Base-by-base conservation (phyloP, 2,888 invertebrate genomes). In the Mythimna albipuncta region DNA sequence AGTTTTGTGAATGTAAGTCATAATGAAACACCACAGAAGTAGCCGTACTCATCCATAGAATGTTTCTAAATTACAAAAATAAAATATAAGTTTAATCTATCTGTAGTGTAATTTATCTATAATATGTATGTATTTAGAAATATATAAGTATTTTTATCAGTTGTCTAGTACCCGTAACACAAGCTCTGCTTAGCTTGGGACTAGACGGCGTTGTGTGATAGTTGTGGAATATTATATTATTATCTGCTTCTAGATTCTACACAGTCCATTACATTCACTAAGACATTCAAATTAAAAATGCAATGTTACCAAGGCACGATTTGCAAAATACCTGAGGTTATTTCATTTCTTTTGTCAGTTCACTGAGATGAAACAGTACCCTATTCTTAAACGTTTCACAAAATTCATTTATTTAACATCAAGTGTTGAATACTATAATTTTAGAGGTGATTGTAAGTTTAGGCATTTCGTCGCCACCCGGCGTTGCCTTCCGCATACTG, bases 401-500 rank as follows among this genome's bases (percentile, higher is more conserved):
- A 84, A 84, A 84, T 77, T 72, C 55, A 52, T 71, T 85, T 72
- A 69, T 74, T 81, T 72, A 63, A 61, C 83, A 76, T 78, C 78
- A 72, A 70, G 67, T 55, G 68, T 63, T 82, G 64, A 85, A 75
- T 67, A 83, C 85, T 85, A 83, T 87, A 81, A 83, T 86, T 87
- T 85, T 80, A 81, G 83, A 75, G 75, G 78, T 77, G 76, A 82
- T 81, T 79, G 79, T 73, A 69, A 79, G 69, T 85, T 85, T 85
- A 85, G 84, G 77, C 75, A 77, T 77, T 83, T 82, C 75, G 74
- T 77, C 59, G 80, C 64, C 77, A 72, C 75, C 66, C 69, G 71
- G 66, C 74, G 75, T 74, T 79, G 83, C 82, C 91, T 93, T 94
- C 94, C 94, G 94, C 94, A 93, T 94, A 89, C 91, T 91, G 87